A percentile compares a stretch with the other conserved stretches of the same genome.
Evolutionary conservation across 2,113 vertebrate genomes (phyloP).

Genomic region (Trochalopteron elliotii): DNA sequence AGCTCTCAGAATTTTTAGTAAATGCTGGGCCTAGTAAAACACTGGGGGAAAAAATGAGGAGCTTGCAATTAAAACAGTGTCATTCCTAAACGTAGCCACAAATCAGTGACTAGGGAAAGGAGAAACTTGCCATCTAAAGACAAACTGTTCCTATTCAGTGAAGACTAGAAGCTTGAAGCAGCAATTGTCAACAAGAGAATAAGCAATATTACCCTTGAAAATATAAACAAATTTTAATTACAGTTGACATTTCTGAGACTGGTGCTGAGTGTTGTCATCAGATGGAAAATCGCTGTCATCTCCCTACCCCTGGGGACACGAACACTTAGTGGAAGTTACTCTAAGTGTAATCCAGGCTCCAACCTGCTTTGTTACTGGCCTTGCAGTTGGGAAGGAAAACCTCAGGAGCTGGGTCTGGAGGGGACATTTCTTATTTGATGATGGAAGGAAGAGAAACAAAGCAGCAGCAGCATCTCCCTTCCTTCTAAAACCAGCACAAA

Average conservation of each 20-base stretch:
- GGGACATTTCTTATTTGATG: background rate
- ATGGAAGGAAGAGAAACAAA: background rate
- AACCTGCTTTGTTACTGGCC: background rate
- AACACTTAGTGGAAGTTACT: background rate
- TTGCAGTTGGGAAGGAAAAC: background rate
- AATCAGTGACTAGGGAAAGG: background rate
- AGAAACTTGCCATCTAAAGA: background rate
- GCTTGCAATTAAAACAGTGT: background rate
- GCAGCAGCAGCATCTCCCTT: background rate
- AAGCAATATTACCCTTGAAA: conserved; percentile 8
- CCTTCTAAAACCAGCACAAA: background rate
- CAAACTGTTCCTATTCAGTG: background rate
- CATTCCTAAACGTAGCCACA: background rate
- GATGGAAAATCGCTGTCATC: background rate
- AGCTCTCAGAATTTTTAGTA: background rate
- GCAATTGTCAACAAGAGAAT: conserved; percentile 18
- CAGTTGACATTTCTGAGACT: background rate
- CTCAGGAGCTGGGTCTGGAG: background rate
- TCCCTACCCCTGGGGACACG: background rate
- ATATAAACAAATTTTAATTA: conserved; percentile 33
- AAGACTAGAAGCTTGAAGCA: background rate
- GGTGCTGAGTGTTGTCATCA: background rate
- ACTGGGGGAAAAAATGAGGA: background rate
- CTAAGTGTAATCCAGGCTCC: background rate
- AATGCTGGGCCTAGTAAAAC: background rate